Evolutionary conservation across 1,140 invertebrate species (phyloP).

Genomic region (Drosophila willistoni): DNA sequence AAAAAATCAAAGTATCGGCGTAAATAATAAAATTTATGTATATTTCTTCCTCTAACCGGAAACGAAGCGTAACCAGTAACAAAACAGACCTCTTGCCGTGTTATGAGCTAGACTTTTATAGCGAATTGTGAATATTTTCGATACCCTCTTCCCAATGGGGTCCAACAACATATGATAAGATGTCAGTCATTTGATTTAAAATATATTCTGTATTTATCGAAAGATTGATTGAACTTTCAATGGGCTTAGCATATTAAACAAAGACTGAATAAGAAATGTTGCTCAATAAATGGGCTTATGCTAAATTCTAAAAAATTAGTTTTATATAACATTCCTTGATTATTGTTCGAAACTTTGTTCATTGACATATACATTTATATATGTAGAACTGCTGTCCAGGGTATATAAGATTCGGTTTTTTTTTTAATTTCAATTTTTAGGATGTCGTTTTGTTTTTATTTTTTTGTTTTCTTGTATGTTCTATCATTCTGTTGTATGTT

Average conservation of each 20-base stretch:
- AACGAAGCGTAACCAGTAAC: background rate
- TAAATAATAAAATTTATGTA: constrained; percentile 1
- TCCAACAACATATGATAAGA: background rate
- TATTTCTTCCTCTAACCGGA: constrained; percentile 5
- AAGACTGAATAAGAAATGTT: too few relatives aligned
- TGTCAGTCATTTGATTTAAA: too few relatives aligned
- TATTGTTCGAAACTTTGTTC: too few relatives aligned
- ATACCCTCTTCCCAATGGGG: background rate
- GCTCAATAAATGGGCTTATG: too few relatives aligned
- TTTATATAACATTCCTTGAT: too few relatives aligned
- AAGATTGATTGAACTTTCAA: too few relatives aligned
- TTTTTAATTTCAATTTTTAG: constrained; percentile 34
- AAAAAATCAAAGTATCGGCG: background rate
- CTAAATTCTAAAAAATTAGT: too few relatives aligned
- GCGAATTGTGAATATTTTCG: background rate
- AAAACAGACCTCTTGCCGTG: background rate
- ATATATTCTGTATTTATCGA: too few relatives aligned
- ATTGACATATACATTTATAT: too few relatives aligned
- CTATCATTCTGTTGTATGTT: background rate
- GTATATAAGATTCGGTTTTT: constrained; percentile 11
- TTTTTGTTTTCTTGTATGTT: background rate
- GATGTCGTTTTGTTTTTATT: constrained; percentile 39
- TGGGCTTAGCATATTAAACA: too few relatives aligned
- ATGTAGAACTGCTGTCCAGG: background rate
- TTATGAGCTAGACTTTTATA: background rate